These are phyloP conservation scores for Nematolebias whitei DNA, from an alignment of 2,113 vertebrate species.

Conservation along the genomic window DNA sequence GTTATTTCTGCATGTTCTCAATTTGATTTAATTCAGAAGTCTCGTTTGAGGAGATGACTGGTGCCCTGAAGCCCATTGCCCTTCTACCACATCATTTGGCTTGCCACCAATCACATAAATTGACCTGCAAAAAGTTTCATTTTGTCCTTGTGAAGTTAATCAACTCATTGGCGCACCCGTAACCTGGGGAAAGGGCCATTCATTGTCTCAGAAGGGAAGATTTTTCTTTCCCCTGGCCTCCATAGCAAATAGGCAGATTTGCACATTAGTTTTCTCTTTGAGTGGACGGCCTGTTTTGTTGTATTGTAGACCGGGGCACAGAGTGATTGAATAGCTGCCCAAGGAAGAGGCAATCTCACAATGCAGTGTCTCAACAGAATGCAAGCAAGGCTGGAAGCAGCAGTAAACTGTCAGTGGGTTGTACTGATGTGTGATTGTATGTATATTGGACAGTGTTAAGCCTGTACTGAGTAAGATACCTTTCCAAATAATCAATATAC, in stretches of 20 bases:
- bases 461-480: not conserved
- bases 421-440: slow-evolving; percentile 9
- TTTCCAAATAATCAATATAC: too few relatives aligned
- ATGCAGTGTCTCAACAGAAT: slow-evolving; percentile 42
- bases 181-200: slow-evolving; percentile 51
- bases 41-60: slow-evolving; percentile 61
- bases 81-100: slow-evolving; percentile 42
- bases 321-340: slow-evolving; percentile 74
- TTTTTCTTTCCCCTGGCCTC: slow-evolving; percentile 58
- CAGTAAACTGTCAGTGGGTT: slow-evolving; percentile 14
- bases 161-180: slow-evolving; percentile 54
- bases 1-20: slow-evolving; percentile 69
- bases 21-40: slow-evolving; percentile 62
- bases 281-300: slow-evolving; percentile 59
- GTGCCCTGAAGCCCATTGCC: slow-evolving; percentile 34
- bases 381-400: slow-evolving; percentile 27
- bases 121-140: slow-evolving; percentile 66
- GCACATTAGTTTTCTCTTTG: slow-evolving; percentile 62
- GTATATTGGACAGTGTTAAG: not conserved
- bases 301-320: slow-evolving; percentile 47
- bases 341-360: slow-evolving; percentile 70
- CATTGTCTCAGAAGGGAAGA: slow-evolving; percentile 46
- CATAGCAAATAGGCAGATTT: slow-evolving; percentile 61
- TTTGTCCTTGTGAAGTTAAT: slow-evolving; percentile 72
- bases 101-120: slow-evolving; percentile 60